phyloP scores from a whole-genome alignment of 2,113 vertebrate genomes.

The Fregata magnificens region DNA sequence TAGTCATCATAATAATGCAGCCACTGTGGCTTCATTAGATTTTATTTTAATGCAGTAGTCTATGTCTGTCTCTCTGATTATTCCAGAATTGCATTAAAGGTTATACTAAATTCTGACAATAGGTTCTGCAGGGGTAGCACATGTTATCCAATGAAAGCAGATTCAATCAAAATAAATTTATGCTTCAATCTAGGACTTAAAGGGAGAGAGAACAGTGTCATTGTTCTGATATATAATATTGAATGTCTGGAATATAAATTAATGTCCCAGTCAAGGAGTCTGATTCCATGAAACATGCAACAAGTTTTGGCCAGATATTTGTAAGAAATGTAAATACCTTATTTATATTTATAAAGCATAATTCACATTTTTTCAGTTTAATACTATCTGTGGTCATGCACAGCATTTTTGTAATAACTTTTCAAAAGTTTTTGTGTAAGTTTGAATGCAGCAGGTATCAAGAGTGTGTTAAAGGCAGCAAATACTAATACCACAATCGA shows the following conservation, averaged over 20 bases:
- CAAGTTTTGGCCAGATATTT: background rate
- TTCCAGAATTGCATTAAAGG: background rate
- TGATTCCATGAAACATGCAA: background rate
- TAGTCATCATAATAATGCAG: background rate
- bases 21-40: background rate
- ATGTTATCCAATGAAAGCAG: background rate
- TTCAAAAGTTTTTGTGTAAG: background rate
- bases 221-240: slow-evolving; percentile 3
- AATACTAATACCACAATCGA: background rate
- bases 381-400: background rate
- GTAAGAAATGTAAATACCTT: background rate
- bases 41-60: background rate
- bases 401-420: background rate
- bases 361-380: background rate
- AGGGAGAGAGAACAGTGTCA: background rate
- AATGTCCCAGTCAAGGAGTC: background rate
- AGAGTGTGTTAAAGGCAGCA: background rate
- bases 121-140: background rate
- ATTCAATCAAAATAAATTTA: background rate
- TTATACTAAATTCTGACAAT: background rate
- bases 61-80: background rate
- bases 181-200: background rate
- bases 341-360: background rate
- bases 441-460: background rate
- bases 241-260: background rate